Base-by-base conservation (phyloP, 2,888 invertebrate genomes). In the Drosophila kanekoi region DNA sequence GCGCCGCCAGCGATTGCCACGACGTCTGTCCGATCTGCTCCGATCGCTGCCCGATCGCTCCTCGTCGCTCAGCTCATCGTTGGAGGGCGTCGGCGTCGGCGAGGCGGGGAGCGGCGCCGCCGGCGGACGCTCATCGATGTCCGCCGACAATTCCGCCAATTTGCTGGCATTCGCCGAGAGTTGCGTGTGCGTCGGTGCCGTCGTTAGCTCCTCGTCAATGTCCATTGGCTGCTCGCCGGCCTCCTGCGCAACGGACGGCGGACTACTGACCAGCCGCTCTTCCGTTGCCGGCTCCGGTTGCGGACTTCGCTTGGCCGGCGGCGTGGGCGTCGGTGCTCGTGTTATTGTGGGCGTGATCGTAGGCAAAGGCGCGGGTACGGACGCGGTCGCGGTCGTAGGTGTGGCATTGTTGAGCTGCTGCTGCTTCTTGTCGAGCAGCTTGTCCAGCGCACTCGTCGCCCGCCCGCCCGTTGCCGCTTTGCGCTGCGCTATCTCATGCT, bases 341-440 rank as follows among this genome's bases (percentile, higher is more conserved):
- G 28, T 28, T 28, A 28, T 8, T 28, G 28, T 16, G 10, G 33
- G 14, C n/a, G 44, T 54, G 14, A 44, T 9, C 5, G 41, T 53
- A 0, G 52, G 40, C 40, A 38, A 32, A 5, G 52, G 38, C 23
- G 43, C 10, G 4, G 43, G 11, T n/a, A n/a, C n/a, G n/a, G n/a
- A n/a, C n/a, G n/a, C n/a, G n/a, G n/a, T n/a, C 10, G 41, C 18
- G 40, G 28, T 23, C 18, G 38, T 48, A 1, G 54, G 47, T 13
- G 61, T 54, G 6, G 78, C 81, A 53, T 81, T 79, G 63, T 86
- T 90, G 1, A 90, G 61, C 44, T 93, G 91, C 68, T 93, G 93
- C 81, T 93, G 94, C 51, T 93, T 92, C 80, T 93, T 93, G 69
- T 93, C 94, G 45, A 95, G 93, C 45, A 95, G 89, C 77, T 94